These are phyloP conservation scores for Rugalucina vietnamica DNA, from an alignment of 2,888 invertebrate genomes.

Conservation along the genomic window DNA sequence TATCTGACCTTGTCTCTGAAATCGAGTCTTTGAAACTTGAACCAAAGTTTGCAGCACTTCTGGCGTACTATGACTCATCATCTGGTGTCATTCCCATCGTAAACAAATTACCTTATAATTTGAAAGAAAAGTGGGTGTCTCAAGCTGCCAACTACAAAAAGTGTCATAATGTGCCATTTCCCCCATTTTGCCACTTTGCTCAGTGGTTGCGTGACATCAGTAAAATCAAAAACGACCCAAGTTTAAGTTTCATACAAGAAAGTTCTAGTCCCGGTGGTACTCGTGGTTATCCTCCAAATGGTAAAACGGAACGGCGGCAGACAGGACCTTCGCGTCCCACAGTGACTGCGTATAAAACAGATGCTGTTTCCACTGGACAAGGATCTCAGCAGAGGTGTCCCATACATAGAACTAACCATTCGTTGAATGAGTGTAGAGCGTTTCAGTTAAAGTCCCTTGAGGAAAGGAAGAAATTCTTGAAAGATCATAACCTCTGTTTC, in stretches of 20 bases:
- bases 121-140: constrained; percentile 24
- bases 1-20: constrained; percentile 26
- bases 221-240: constrained; percentile 23
- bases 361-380: not conserved
- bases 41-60: not conserved
- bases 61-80: constrained; percentile 28
- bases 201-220: not conserved
- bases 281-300: not conserved
- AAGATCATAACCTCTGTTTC: not conserved
- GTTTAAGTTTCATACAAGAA: too few species aligned
- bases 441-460: not conserved
- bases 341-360: not conserved
- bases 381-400: not conserved
- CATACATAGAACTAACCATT: not conserved
- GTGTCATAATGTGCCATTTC: not conserved
- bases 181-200: constrained; percentile 13
- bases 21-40: constrained; percentile 12
- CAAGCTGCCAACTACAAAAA: constrained; percentile 19
- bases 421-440: not conserved
- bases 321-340: not conserved
- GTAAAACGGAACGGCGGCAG: not conserved
- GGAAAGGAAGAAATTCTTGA: not conserved
- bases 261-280: too few species aligned
- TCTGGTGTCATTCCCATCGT: constrained; percentile 18
- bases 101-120: constrained; percentile 3